A percentile compares a stretch with the other conserved stretches of the same genome.
Conservation (phyloP, 2,888 invertebrate species). For the Leptinotarsa tumamoca region DNA sequence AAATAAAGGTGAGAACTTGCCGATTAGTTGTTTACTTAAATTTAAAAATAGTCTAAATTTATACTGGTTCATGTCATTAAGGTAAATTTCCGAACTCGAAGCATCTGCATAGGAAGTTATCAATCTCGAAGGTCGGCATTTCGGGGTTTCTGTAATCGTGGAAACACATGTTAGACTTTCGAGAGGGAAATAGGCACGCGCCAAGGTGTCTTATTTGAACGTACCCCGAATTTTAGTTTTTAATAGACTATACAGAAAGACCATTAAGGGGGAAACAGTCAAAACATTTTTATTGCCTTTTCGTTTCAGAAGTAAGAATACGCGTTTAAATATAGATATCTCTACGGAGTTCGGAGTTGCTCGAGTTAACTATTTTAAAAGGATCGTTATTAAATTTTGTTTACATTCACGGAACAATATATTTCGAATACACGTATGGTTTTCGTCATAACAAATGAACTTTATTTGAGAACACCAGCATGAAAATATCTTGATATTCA, state of each 20-base stretch:
- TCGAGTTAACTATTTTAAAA: background rate
- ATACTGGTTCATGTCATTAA: slow-evolving; percentile 20
- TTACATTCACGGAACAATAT: slow-evolving; percentile 2
- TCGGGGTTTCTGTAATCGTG: slow-evolving; percentile 57
- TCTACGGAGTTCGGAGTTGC: background rate
- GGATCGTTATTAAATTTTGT: slow-evolving; percentile 8
- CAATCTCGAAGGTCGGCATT: slow-evolving; percentile 50
- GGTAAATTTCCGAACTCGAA: slow-evolving; percentile 19
- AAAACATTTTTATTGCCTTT: slow-evolving; percentile 35
- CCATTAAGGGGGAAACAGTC: slow-evolving; percentile 28
- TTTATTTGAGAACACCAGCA: background rate
- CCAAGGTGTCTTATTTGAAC: slow-evolving; percentile 31
- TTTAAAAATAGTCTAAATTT: slow-evolving; percentile 28
- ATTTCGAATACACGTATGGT: slow-evolving; percentile 1
- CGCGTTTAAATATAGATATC: background rate
- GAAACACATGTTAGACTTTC: slow-evolving; percentile 53
- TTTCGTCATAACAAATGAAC: slow-evolving; percentile 13
- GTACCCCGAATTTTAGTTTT: slow-evolving; percentile 14
- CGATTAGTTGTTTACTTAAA: slow-evolving; percentile 22
- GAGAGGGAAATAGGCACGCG: slow-evolving; percentile 46
- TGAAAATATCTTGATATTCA: background rate
- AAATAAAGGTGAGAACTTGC: slow-evolving; percentile 13
- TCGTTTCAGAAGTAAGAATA: slow-evolving; percentile 12
- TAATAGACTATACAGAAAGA: slow-evolving; percentile 31
- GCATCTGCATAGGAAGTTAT: slow-evolving; percentile 55